Conservation (phyloP, 2,888 invertebrate genomes). For the Miltochrista miniata region DNA sequence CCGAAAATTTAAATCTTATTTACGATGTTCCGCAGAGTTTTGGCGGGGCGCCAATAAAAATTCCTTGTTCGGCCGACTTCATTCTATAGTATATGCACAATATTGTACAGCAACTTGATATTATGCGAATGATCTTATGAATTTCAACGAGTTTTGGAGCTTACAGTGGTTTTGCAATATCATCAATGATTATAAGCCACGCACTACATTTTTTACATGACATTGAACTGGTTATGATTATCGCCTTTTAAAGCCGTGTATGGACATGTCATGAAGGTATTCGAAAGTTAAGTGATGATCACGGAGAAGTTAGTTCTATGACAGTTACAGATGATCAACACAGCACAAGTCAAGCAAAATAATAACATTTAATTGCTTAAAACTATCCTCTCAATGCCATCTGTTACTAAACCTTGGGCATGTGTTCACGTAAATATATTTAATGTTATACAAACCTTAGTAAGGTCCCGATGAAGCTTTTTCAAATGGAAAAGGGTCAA, state of each 20-base stretch:
- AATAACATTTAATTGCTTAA: conserved; percentile 34
- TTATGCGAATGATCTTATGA: conserved; percentile 59
- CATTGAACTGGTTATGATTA: conserved; percentile 45
- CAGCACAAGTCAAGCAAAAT: conserved; percentile 40
- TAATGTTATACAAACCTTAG: conserved; percentile 80
- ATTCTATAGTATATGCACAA: conserved; percentile 50
- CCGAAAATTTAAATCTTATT: conserved; percentile 81
- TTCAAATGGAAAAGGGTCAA: conserved; percentile 93
- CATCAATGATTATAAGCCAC: conserved; percentile 50
- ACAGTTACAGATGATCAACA: conserved; percentile 51
- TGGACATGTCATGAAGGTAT: conserved; percentile 52
- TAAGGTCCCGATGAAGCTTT: conserved; percentile 91
- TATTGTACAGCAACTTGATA: conserved; percentile 49
- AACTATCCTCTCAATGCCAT: conserved; percentile 64
- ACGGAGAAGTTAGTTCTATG: conserved; percentile 61
- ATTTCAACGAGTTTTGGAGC: conserved; percentile 51
- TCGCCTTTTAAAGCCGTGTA: conserved; percentile 57
- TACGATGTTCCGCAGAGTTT: conserved; percentile 58
- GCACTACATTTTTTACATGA: conserved; percentile 54
- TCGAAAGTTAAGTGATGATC: conserved; percentile 39
- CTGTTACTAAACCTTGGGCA: conserved; percentile 26
- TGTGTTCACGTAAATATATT: conserved; percentile 14
- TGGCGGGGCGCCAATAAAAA: conserved; percentile 66
- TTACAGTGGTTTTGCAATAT: conserved; percentile 43
- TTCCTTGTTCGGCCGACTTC: conserved; percentile 52